Percentiles rank a stretch among this genome's conserved stretches.
phyloP scores from a whole-genome alignment of 2,113 vertebrate genomes.

The Siniperca chuatsi region DNA sequence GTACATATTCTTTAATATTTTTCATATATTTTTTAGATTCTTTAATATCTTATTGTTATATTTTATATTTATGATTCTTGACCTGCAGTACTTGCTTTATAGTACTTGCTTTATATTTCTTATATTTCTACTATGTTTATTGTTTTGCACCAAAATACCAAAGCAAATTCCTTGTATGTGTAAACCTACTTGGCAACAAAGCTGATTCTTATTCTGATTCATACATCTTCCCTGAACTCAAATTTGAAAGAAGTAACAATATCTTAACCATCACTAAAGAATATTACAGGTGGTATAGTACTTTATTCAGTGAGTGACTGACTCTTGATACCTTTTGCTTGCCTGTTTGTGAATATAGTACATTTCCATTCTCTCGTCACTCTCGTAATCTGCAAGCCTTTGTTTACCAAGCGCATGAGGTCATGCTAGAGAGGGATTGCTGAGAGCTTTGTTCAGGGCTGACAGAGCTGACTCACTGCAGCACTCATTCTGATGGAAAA shows the following conservation, averaged over 20 bases:
- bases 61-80: too few species aligned
- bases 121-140: too few species aligned
- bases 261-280: neutral
- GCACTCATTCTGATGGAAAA: neutral
- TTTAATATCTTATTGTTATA: too few species aligned
- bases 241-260: neutral
- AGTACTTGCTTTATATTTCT: too few species aligned
- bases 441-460: conserved; percentile 19
- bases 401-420: conserved; percentile 38
- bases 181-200: too few species aligned
- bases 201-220: too few species aligned
- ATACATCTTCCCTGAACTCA: neutral
- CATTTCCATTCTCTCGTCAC: conserved; percentile 6
- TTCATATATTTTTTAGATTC: too few species aligned
- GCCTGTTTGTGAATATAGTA: neutral
- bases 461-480: conserved; percentile 3
- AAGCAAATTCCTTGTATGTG: too few species aligned
- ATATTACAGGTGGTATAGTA: neutral
- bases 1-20: too few species aligned
- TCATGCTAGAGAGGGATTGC: conserved; percentile 30
- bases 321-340: neutral
- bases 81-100: too few species aligned
- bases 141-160: too few species aligned
- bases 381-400: conserved; percentile 28
- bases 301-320: neutral